Evolutionary conservation across 1,140 invertebrate species (phyloP), one percentile per base, ranked within the genome.

Genomic region (Asbolus verrucosus): DNA sequence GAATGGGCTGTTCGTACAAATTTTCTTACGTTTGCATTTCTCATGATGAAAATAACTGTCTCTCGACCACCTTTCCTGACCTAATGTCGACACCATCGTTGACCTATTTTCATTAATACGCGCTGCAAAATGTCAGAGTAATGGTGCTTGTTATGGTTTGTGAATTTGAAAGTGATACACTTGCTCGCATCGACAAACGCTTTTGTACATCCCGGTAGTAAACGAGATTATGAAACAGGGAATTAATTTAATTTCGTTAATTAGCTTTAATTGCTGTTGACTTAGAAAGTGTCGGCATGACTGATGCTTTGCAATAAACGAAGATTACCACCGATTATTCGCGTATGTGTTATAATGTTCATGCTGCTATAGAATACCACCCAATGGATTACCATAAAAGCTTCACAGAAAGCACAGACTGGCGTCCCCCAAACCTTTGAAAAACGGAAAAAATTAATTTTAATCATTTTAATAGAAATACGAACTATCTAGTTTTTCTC

Each of bases 131-230:
- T 43, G 15, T 14, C 39, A 6, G 33, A 43, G 39, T 43, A 43
- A 43, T 43, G 9, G 39, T 16, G 39, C 9, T 43, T 43, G 39
- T 43, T 9, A 43, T 9, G 39, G 13, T 43, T 43, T 16, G 39
- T 43, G 15, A 16, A 16, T 43, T 43, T 43, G 39, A 43, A 43
- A 43, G 39, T 9, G 15, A 43, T 18, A 43, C 33, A 36, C 24
- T 27, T 36, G 11, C 3, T 36, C 3, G 2, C 33, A 36, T 36
- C 33, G 11, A 11, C 6, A 36, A 36, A 36, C 9, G 27, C n/a
- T 36, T 36, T 36, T 27, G 8, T 27, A 36, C 6, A 36, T 36
- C 33, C 33, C 11, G 33, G 3, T 36, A 3, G 11, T n/a, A n/a
- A n/a, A n/a, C n/a, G 11, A 36, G 5, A 36, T 36, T 36, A 36